Conservation (phyloP, 1,140 invertebrate species). For the Drosophila yakuba region DNA sequence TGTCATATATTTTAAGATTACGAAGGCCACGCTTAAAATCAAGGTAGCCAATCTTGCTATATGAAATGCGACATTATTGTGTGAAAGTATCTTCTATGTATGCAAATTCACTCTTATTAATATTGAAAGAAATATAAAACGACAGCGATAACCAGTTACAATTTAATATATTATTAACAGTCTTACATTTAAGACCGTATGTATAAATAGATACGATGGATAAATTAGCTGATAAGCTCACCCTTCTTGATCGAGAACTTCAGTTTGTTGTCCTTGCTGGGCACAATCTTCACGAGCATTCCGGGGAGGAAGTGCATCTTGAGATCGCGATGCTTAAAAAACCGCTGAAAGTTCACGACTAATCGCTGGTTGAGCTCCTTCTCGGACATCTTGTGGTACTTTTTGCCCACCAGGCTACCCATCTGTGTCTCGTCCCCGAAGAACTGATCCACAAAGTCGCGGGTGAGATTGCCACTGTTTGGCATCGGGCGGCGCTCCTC, state of each 20-base stretch:
- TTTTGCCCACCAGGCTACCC: conserved; percentile 65
- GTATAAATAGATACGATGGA: background rate
- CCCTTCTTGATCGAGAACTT: conserved; percentile 79
- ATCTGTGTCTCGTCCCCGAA: conserved; percentile 69
- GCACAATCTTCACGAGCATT: conserved; percentile 78
- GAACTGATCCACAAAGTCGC: conserved; percentile 80
- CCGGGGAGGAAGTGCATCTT: conserved; percentile 80
- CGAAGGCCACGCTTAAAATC: conserved; percentile 2
- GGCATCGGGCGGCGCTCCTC: conserved; percentile 61
- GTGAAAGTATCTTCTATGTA: conserved; percentile 14
- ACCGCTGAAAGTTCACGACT: conserved; percentile 72
- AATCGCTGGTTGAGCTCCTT: conserved; percentile 74
- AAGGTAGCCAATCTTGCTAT: conserved; percentile 3
- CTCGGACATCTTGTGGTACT: conserved; percentile 70
- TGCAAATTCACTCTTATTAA: background rate
- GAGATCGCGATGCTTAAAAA: conserved; percentile 82
- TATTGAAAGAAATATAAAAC: background rate
- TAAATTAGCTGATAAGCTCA: conserved; percentile 16
- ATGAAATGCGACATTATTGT: conserved; percentile 3
- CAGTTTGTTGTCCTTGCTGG: conserved; percentile 80
- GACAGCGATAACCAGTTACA: too few species aligned
- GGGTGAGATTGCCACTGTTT: conserved; percentile 72
- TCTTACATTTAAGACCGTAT: background rate
- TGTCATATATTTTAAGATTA: conserved; percentile 17
- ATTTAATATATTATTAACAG: too few species aligned